Percentiles rank a stretch among this genome's conserved stretches.
Conservation (phyloP, 2,113 vertebrate genomes). For the Tangachromis dhanisi region DNA sequence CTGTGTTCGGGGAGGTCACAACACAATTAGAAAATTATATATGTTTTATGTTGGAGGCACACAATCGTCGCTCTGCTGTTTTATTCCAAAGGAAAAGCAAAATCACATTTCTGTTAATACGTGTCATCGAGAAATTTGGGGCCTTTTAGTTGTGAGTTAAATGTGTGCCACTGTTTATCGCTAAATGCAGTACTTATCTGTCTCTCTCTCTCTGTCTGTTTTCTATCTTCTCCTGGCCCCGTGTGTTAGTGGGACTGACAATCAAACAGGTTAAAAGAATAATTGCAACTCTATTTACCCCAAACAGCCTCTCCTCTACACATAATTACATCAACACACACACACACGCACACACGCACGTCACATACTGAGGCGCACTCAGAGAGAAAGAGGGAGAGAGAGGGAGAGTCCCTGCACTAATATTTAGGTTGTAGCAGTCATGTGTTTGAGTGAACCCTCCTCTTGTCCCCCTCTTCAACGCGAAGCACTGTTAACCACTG, state of each 20-base stretch:
- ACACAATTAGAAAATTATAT: neutral
- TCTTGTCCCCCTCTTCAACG: conserved; percentile 79
- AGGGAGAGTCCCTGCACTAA: conserved; percentile 51
- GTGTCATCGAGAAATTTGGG: neutral
- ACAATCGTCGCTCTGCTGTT: neutral
- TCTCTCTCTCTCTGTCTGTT: conserved; percentile 32
- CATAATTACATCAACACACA: conserved; percentile 57
- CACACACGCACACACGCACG: conserved; percentile 20
- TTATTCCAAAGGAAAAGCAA: neutral
- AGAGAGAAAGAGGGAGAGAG: neutral
- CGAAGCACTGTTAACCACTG: conserved; percentile 82
- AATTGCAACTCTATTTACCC: conserved; percentile 70
- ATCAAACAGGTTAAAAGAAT: conserved; percentile 72
- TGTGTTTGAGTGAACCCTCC: conserved; percentile 80
- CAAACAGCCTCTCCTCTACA: conserved; percentile 64
- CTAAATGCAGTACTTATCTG: conserved; percentile 31
- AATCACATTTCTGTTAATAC: neutral
- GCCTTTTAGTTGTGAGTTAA: conserved; percentile 2
- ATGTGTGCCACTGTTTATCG: neutral
- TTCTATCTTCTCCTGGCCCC: conserved; percentile 25
- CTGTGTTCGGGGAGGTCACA: neutral
- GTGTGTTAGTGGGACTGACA: conserved; percentile 53
- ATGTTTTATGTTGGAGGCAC: neutral
- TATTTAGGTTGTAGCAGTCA: conserved; percentile 72
- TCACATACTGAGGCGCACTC: conserved; percentile 26